A percentile compares a stretch with the other conserved stretches of the same genome.
Evolutionary conservation across 2,113 vertebrate genomes (phyloP).

Genomic region (Neoarius graeffei): DNA sequence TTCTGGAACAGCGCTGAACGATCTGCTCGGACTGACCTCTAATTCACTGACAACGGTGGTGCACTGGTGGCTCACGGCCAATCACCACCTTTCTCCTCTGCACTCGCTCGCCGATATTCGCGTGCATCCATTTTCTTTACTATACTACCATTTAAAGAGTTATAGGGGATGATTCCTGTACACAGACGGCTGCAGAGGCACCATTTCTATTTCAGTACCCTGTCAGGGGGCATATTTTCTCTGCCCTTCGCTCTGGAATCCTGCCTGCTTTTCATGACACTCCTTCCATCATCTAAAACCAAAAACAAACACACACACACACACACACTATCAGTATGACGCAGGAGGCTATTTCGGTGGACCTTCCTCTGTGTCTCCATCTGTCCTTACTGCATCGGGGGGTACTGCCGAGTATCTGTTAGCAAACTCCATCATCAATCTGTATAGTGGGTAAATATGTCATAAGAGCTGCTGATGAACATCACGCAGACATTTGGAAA

Average conservation of each 20-base stretch:
- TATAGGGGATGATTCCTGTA: background rate
- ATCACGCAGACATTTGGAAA: background rate
- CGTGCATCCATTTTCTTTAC: background rate
- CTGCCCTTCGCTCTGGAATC: conserved; percentile 22
- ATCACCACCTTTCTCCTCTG: conserved; percentile 26
- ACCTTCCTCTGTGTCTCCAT: conserved; percentile 56
- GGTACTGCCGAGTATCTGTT: conserved; percentile 24
- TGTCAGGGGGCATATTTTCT: conserved; percentile 3
- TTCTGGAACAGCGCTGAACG: background rate
- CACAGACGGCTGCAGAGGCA: background rate
- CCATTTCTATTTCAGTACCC: conserved; percentile 3
- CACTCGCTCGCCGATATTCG: background rate
- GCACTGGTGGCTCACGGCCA: conserved; percentile 42
- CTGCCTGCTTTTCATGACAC: conserved; percentile 35
- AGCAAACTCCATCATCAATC: background rate
- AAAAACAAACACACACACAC: conserved; percentile 15
- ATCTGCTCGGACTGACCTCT: conserved; percentile 20
- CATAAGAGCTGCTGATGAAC: background rate
- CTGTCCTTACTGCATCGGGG: conserved; percentile 50
- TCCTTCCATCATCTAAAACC: conserved; percentile 29
- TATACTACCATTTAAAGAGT: background rate
- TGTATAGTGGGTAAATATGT: background rate
- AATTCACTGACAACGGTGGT: conserved; percentile 25
- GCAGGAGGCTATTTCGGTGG: conserved; percentile 51
- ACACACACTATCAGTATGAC: conserved; percentile 21